Percentiles rank a stretch among this genome's conserved stretches.
Evolutionary conservation across 2,888 invertebrate genomes (phyloP).

Genomic region (Mesorhabditis spiculigera): DNA sequence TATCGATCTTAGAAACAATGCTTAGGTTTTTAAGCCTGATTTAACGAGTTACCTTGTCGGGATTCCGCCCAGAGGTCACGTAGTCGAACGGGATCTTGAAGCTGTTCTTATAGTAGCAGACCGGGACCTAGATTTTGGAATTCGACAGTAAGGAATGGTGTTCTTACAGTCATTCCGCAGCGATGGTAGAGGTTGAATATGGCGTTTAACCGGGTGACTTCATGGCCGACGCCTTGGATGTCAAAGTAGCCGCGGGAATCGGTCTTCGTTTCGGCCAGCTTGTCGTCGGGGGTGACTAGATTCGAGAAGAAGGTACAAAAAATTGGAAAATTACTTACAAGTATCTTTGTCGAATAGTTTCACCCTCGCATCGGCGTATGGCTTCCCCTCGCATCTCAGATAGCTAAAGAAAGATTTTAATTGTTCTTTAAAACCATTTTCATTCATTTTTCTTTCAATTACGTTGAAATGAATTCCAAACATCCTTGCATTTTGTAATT

Average conservation of each 20-base stretch:
- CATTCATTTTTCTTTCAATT: no score
- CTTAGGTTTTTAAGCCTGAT: no score
- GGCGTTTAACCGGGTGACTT: background rate
- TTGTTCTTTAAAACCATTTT: no score
- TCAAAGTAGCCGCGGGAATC: background rate
- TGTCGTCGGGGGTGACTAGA: slow-evolving; percentile 4
- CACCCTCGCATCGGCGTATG: no score
- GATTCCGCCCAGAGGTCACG: background rate
- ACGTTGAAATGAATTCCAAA: no score
- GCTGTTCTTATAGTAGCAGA: background rate
- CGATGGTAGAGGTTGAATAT: background rate
- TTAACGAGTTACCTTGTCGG: background rate
- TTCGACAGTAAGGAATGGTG: background rate
- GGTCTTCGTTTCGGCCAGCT: slow-evolving; percentile 5
- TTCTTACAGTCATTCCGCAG: background rate
- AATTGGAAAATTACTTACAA: no score
- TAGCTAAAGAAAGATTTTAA: no score
- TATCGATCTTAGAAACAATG: no score
- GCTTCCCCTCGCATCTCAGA: no score
- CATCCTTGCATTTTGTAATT: no score
- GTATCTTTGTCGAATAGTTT: no score
- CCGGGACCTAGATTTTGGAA: background rate
- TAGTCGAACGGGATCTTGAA: background rate
- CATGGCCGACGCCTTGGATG: background rate
- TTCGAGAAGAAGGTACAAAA: background rate